phyloP scores from a whole-genome alignment of 2,888 invertebrate genomes.

The Blera fallax region DNA sequence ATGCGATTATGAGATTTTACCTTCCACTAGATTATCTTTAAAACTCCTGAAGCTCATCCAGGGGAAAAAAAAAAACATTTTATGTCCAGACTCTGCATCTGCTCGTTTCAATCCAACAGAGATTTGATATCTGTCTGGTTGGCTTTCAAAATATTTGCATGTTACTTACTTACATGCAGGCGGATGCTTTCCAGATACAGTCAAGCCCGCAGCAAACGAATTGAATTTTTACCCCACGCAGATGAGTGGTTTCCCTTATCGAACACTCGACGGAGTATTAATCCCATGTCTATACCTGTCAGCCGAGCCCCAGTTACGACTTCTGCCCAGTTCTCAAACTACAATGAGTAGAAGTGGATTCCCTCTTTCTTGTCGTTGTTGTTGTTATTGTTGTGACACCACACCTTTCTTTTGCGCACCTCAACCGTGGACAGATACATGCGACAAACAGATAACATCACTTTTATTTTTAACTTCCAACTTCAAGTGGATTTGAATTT shows the following conservation, averaged over 20 bases:
- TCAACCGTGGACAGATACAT: conserved; percentile 50
- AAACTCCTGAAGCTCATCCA: not conserved
- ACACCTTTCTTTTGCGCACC: conserved; percentile 66
- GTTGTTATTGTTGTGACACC: conserved; percentile 21
- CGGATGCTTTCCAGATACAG: not conserved
- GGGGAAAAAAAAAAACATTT: not conserved
- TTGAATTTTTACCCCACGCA: conserved; percentile 55
- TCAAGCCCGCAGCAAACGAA: conserved; percentile 34
- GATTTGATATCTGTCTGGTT: conserved; percentile 9
- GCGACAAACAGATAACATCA: conserved; percentile 58
- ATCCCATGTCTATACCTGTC: conserved; percentile 58
- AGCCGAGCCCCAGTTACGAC: conserved; percentile 60
- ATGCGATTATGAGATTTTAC: conserved; percentile 14
- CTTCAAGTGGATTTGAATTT: conserved; percentile 42
- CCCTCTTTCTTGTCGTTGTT: not conserved
- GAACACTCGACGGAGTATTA: conserved; percentile 49
- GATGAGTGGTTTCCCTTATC: conserved; percentile 56
- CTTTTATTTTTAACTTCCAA: conserved; percentile 52
- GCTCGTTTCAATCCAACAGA: not conserved
- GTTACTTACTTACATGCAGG: conserved; percentile 2
- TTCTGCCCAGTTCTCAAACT: conserved; percentile 1
- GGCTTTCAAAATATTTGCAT: conserved; percentile 45
- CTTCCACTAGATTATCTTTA: not conserved
- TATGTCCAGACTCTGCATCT: not conserved
- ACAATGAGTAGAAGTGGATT: conserved; percentile 21